phyloP scores from a whole-genome alignment of 2,888 invertebrate genomes.

The Limnephilus rhombicus region DNA sequence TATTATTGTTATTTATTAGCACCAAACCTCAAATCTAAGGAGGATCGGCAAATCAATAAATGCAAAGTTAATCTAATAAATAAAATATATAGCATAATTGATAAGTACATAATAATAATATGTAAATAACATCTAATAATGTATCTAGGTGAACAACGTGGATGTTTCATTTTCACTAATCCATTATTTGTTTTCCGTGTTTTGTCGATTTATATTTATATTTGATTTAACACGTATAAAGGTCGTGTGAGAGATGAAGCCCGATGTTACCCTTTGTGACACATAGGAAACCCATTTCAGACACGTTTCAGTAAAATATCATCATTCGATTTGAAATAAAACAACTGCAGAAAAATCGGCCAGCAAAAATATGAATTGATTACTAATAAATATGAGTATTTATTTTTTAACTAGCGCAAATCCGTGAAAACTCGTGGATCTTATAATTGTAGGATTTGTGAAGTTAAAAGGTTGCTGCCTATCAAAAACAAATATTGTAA shows the following conservation, averaged over 20 bases:
- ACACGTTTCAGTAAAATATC: not conserved
- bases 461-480: too few species aligned
- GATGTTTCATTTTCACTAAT: not conserved
- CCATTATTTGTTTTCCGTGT: not conserved
- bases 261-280: not conserved
- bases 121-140: not conserved
- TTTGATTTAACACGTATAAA: not conserved
- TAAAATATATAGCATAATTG: not conserved
- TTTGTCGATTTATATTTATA: not conserved
- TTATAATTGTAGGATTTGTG: too few species aligned
- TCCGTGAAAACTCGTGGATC: too few species aligned
- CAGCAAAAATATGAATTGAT: not conserved
- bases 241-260: not conserved
- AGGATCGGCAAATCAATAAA: not conserved
- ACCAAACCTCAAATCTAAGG: not conserved
- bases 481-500: too few species aligned
- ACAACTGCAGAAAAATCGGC: not conserved
- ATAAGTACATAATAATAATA: not conserved
- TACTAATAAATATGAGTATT: too few species aligned
- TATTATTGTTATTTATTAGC: not conserved
- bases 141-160: not conserved
- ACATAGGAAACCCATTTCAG: not conserved
- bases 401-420: too few species aligned
- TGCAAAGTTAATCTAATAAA: too few species aligned
- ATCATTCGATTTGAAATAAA: not conserved